phyloP scores from a whole-genome alignment of 2,113 vertebrate genomes.

The Ciconia stormi region DNA sequence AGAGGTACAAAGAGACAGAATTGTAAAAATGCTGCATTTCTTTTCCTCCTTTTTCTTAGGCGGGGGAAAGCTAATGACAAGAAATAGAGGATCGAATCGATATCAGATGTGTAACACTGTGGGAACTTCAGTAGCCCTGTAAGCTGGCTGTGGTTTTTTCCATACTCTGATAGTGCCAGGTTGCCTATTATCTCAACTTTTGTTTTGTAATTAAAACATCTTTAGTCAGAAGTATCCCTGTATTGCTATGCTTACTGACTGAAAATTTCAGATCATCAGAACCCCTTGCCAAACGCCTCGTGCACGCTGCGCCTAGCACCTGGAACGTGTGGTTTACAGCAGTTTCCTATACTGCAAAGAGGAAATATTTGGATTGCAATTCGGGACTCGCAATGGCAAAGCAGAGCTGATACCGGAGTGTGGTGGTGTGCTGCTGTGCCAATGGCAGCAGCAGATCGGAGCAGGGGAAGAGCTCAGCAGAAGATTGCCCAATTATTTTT shows the following conservation, averaged over 20 bases:
- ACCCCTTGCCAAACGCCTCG: neutral
- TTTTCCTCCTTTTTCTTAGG: neutral
- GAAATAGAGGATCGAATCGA: neutral
- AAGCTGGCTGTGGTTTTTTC: neutral
- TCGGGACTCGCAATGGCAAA: neutral
- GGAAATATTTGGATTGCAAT: neutral
- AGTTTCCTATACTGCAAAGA: neutral
- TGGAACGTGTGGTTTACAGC: slow-evolving; percentile 16
- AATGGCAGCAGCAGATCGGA: neutral
- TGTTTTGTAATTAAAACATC: slow-evolving; percentile 24
- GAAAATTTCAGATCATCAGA: neutral
- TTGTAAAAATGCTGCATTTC: slow-evolving; percentile 14
- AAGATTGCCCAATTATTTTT: neutral
- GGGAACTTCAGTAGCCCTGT: neutral
- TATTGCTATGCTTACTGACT: neutral
- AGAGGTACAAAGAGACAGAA: slow-evolving; percentile 35
- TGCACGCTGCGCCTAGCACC: neutral
- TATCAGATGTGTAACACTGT: neutral
- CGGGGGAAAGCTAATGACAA: neutral
- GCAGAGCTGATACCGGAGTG: neutral
- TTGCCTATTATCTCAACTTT: slow-evolving; percentile 24
- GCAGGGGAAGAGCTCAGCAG: neutral
- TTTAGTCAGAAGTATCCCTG: neutral
- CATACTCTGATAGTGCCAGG: neutral
- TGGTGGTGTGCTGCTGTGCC: neutral